phyloP scores from a whole-genome alignment of 2,113 vertebrate genomes.

The Muscicapa adusta region DNA sequence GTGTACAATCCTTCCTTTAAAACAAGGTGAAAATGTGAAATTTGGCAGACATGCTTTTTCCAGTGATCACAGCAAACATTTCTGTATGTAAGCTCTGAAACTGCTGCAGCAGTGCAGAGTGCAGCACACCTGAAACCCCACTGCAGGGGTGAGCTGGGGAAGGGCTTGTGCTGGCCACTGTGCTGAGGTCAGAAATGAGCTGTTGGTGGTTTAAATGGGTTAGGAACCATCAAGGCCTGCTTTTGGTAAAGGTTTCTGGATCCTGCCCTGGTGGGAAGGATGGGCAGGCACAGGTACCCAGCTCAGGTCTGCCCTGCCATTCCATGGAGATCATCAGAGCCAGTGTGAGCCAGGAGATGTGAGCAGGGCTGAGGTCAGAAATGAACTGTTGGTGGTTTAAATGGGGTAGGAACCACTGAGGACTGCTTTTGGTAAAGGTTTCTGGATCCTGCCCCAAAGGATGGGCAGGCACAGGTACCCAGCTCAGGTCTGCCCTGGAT shows the following conservation, averaged over 20 bases:
- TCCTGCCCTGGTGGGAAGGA: not conserved
- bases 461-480: not conserved
- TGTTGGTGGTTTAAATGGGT: not conserved
- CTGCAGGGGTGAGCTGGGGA: not conserved
- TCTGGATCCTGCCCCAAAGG: not conserved
- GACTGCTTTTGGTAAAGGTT: too few relatives aligned
- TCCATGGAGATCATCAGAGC: not conserved
- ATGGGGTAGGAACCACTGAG: not conserved
- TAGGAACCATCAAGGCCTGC: not conserved
- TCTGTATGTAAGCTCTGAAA: too few relatives aligned
- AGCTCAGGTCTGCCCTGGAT: not conserved
- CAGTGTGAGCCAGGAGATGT: not conserved
- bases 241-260: not conserved
- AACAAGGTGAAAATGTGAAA: not conserved
- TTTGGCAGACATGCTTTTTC: not conserved
- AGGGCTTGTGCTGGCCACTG: not conserved
- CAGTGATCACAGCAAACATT: not conserved
- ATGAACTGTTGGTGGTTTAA: not conserved
- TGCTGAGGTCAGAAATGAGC: not conserved
- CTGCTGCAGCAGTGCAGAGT: not conserved
- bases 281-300: not conserved
- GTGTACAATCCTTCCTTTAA: not conserved
- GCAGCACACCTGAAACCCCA: not conserved
- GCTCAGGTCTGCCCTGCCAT: not conserved
- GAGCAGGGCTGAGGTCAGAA: not conserved